Conservation (phyloP, 2,797 vertebrate genomes). For the Amniataba percoides region DNA sequence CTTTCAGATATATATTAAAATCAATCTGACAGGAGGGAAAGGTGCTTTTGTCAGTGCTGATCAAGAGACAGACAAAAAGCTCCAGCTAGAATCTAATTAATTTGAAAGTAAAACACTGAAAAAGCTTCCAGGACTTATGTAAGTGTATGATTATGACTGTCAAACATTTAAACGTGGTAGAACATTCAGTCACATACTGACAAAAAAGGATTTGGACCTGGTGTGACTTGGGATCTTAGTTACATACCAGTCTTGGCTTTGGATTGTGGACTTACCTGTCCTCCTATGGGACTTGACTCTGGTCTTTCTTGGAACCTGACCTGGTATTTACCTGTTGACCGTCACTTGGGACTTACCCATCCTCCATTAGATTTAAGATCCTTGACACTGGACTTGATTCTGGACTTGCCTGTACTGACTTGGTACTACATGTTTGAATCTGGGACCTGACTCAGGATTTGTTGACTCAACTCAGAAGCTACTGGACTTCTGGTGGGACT, state of each 20-base stretch:
- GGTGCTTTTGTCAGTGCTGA: too few species aligned
- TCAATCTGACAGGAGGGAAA: too few species aligned
- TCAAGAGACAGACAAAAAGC: background rate
- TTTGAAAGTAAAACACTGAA: background rate
- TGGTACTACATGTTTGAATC: too few species aligned
- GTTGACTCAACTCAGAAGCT: background rate
- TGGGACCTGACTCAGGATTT: background rate
- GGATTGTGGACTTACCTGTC: background rate
- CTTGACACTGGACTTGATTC: background rate
- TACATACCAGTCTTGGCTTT: background rate
- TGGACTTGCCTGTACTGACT: background rate
- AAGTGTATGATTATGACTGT: background rate
- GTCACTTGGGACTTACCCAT: background rate
- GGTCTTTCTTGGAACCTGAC: background rate
- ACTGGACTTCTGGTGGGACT: background rate
- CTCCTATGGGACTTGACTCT: background rate
- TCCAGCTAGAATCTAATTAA: background rate
- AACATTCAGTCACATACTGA: background rate
- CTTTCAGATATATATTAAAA: background rate
- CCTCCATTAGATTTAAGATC: too few species aligned
- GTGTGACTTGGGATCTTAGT: background rate
- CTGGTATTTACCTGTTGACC: background rate
- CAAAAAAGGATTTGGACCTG: background rate
- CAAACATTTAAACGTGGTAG: background rate
- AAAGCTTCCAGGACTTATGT: background rate